These are phyloP conservation scores for Hirundo rustica DNA, from an alignment of 2,797 vertebrate species.

Conservation along the genomic window DNA sequence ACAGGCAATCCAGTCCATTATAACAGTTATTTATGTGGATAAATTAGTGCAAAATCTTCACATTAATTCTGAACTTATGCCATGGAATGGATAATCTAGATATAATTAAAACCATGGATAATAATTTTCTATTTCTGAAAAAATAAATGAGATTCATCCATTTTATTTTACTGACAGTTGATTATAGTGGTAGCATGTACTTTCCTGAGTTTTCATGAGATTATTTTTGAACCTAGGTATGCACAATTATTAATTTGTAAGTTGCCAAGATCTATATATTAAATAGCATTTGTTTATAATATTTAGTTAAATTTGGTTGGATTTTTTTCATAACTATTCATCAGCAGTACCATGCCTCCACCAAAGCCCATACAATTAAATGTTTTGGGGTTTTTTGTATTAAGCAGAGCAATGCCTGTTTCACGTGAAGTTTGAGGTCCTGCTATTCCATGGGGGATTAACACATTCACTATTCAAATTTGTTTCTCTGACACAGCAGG, in stretches of 20 bases:
- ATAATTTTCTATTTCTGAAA: background rate
- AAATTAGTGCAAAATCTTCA: background rate
- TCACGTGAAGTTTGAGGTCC: background rate
- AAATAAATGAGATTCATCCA: background rate
- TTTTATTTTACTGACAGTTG: background rate
- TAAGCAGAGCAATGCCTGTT: background rate
- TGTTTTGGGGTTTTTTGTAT: background rate
- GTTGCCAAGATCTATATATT: background rate
- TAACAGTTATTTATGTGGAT: background rate
- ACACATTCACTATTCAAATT: background rate
- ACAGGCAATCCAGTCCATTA: background rate
- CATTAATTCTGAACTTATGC: background rate
- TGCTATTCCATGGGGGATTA: background rate
- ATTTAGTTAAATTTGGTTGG: background rate
- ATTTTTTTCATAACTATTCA: background rate
- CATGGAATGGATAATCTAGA: background rate
- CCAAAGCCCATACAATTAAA: background rate
- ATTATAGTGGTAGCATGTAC: background rate
- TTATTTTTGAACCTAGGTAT: background rate
- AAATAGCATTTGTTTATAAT: background rate
- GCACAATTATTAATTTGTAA: background rate
- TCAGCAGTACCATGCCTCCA: background rate
- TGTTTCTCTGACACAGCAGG: background rate
- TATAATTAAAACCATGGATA: background rate
- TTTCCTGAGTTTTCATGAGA: background rate